Percentiles rank a stretch among this genome's conserved stretches.
phyloP scores from a whole-genome alignment of 2,797 vertebrate species.

The Epinephelus coioides region DNA sequence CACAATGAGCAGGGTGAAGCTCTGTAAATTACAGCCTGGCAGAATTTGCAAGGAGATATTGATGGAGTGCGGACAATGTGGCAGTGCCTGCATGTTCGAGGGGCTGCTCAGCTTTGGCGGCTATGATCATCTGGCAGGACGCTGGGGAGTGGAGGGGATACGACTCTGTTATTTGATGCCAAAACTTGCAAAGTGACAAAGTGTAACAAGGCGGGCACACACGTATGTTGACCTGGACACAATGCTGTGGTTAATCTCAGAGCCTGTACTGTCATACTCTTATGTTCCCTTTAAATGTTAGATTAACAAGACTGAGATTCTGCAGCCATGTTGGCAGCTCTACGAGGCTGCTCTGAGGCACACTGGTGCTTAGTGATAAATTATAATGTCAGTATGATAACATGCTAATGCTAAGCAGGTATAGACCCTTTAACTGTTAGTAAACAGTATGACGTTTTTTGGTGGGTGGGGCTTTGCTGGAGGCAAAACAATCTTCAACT shows the following conservation, averaged over 20 bases:
- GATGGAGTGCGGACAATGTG: constrained; percentile 67
- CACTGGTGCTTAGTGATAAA: neutral
- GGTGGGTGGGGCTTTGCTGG: too few species aligned
- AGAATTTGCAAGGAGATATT: constrained; percentile 52
- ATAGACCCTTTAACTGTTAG: too few species aligned
- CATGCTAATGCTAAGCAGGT: neutral
- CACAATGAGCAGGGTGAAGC: constrained; percentile 63
- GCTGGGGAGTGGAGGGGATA: constrained; percentile 28
- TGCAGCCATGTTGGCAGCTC: neutral
- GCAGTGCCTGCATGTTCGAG: constrained; percentile 29
- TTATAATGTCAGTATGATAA: neutral
- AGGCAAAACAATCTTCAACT: too few species aligned
- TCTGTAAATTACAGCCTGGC: constrained; percentile 68
- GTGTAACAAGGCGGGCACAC: constrained; percentile 43
- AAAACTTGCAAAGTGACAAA: constrained; percentile 56
- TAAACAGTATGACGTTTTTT: too few species aligned
- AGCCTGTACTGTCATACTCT: neutral
- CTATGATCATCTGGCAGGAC: constrained; percentile 72
- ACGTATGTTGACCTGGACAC: constrained; percentile 47
- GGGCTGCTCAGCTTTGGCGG: constrained; percentile 31
- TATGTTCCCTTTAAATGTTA: too few species aligned
- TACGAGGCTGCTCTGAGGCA: neutral
- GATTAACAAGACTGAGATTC: neutral
- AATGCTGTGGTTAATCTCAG: neutral
- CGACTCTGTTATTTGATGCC: constrained; percentile 42